Evolutionary conservation across 2,797 vertebrate genomes (phyloP).

Genomic region (Melanotaenia trifasciata): DNA sequence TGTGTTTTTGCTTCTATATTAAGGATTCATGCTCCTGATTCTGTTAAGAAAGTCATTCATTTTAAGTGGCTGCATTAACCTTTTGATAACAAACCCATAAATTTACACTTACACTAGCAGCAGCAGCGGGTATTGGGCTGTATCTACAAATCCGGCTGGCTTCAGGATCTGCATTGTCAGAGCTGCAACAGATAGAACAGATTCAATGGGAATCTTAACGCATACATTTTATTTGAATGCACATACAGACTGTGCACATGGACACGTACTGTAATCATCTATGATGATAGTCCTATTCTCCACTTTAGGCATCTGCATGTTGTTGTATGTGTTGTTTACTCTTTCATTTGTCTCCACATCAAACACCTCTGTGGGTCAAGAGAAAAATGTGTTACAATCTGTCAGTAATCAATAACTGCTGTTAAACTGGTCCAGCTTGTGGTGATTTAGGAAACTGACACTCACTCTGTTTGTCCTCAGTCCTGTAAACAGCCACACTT

Average conservation of each 20-base stretch:
- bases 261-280: slow-evolving; percentile 91
- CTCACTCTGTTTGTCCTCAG: slow-evolving; percentile 80
- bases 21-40: too few relatives aligned
- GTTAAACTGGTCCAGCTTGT: neutral
- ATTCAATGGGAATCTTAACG: neutral
- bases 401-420: neutral
- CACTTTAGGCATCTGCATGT: slow-evolving; percentile 92
- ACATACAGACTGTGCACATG: neutral
- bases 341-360: slow-evolving; percentile 90
- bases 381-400: slow-evolving; percentile 2
- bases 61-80: neutral
- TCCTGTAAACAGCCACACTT: slow-evolving; percentile 77
- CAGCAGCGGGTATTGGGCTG: slow-evolving; percentile 91
- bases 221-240: neutral
- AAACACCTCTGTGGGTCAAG: slow-evolving; percentile 86
- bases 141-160: slow-evolving; percentile 89
- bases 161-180: slow-evolving; percentile 93
- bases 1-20: too few relatives aligned
- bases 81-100: neutral
- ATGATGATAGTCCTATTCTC: slow-evolving; percentile 88
- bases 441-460: neutral
- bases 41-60: neutral
- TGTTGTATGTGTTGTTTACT: slow-evolving; percentile 83
- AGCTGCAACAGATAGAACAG: slow-evolving; percentile 70
- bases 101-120: slow-evolving; percentile 92